phyloP scores from a whole-genome alignment of 2,797 vertebrate genomes.

The Alfaro cultratus region DNA sequence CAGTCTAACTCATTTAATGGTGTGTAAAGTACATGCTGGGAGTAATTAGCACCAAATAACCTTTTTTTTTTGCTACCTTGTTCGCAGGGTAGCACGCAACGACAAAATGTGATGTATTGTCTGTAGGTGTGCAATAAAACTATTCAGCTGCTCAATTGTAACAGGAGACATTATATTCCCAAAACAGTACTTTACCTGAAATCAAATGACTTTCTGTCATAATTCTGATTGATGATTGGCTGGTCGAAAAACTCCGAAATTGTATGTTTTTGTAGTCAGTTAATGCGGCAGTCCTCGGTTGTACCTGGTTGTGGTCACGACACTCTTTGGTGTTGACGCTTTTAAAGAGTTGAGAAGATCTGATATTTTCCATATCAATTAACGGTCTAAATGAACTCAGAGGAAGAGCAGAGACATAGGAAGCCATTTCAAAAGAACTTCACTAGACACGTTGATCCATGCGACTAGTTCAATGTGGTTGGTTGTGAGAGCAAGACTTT shows the following conservation, averaged over 20 bases:
- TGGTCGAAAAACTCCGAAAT: not conserved
- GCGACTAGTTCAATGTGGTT: not conserved
- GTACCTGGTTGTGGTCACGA: not conserved
- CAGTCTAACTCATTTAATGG: slow-evolving; percentile 75
- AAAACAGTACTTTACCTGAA: slow-evolving; percentile 31
- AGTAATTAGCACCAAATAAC: slow-evolving; percentile 73
- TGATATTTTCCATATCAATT: not conserved
- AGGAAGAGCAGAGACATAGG: not conserved
- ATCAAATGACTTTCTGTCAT: not conserved
- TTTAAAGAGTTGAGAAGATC: not conserved
- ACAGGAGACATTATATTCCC: slow-evolving; percentile 41
- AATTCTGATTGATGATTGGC: not conserved
- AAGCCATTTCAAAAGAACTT: not conserved
- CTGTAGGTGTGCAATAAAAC: slow-evolving; percentile 43
- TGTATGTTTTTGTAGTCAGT: not conserved
- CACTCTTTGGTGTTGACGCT: not conserved
- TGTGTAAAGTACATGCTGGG: slow-evolving; percentile 76
- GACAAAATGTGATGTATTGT: slow-evolving; percentile 45
- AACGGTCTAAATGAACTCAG: not conserved
- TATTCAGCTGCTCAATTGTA: slow-evolving; percentile 39
- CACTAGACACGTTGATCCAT: not conserved
- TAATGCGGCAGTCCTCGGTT: not conserved
- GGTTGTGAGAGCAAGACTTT: not conserved
- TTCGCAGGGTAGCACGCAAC: slow-evolving; percentile 33
- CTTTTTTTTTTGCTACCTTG: slow-evolving; percentile 51